Conservation (phyloP, 1,140 invertebrate species). For the Procambarus clarkii region DNA sequence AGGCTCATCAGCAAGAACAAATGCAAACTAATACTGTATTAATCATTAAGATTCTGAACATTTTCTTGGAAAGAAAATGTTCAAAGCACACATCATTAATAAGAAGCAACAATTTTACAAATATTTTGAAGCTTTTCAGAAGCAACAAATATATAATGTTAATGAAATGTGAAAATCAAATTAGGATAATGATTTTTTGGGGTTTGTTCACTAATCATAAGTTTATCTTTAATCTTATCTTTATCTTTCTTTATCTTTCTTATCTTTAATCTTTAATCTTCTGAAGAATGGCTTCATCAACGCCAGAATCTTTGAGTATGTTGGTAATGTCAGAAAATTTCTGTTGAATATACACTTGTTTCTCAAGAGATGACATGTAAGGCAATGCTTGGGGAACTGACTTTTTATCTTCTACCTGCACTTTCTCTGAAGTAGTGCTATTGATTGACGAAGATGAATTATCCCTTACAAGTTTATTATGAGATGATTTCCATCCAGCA, state of each 20-base stretch:
- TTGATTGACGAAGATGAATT: constrained; percentile 39
- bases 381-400: background rate
- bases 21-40: too few relatives aligned
- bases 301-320: constrained; percentile 22
- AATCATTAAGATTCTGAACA: too few relatives aligned
- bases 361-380: constrained; percentile 22
- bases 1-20: too few relatives aligned
- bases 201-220: background rate
- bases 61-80: too few relatives aligned
- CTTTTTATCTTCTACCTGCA: background rate
- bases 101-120: too few relatives aligned
- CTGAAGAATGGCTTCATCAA: constrained; percentile 44
- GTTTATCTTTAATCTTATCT: too few relatives aligned
- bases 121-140: too few relatives aligned
- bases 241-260: too few relatives aligned
- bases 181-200: too few relatives aligned
- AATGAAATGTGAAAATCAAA: background rate
- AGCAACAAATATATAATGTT: too few relatives aligned
- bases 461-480: constrained; percentile 28
- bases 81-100: too few relatives aligned
- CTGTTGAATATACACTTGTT: constrained; percentile 31
- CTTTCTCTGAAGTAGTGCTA: constrained; percentile 27
- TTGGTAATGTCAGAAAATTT: constrained; percentile 42
- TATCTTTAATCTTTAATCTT: constrained; percentile 26
- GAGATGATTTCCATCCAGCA: constrained; percentile 57